Percentiles rank a stretch among this genome's conserved stretches.
Conservation (phyloP, 2,888 invertebrate species). For the Timema podura region DNA sequence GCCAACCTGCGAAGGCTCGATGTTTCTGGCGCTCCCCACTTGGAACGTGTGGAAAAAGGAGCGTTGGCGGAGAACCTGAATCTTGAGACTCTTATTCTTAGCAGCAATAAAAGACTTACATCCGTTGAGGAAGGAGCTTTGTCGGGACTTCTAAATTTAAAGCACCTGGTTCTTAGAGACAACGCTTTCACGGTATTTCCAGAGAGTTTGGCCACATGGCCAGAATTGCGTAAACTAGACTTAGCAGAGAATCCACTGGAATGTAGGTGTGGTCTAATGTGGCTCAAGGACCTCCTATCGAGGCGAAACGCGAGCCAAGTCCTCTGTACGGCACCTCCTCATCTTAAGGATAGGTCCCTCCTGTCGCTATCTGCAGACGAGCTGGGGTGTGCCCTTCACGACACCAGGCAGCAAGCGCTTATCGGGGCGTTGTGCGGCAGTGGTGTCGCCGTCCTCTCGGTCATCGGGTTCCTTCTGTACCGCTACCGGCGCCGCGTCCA, state of each 20-base stretch:
- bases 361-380: slow-evolving; percentile 68
- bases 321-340: slow-evolving; percentile 64
- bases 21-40: slow-evolving; percentile 70
- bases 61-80: slow-evolving; percentile 78
- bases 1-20: slow-evolving; percentile 72
- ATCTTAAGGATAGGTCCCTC: slow-evolving; percentile 65
- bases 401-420: slow-evolving; percentile 74
- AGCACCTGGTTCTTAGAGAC: slow-evolving; percentile 70
- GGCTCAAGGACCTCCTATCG: slow-evolving; percentile 71
- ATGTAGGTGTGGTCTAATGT: slow-evolving; percentile 75
- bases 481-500: slow-evolving; percentile 75
- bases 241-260: slow-evolving; percentile 77
- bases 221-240: slow-evolving; percentile 69
- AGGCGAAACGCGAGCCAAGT: slow-evolving; percentile 58
- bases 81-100: slow-evolving; percentile 69
- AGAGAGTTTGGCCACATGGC: slow-evolving; percentile 77
- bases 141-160: slow-evolving; percentile 72
- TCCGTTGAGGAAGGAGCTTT: slow-evolving; percentile 72
- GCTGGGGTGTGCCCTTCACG: slow-evolving; percentile 75
- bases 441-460: slow-evolving; percentile 66
- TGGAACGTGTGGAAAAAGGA: slow-evolving; percentile 69
- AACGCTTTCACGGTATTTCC: slow-evolving; percentile 71
- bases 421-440: slow-evolving; percentile 71
- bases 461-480: slow-evolving; percentile 69
- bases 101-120: slow-evolving; percentile 70